Conservation (phyloP, 2,888 invertebrate genomes). For the Oligia latruncula region DNA sequence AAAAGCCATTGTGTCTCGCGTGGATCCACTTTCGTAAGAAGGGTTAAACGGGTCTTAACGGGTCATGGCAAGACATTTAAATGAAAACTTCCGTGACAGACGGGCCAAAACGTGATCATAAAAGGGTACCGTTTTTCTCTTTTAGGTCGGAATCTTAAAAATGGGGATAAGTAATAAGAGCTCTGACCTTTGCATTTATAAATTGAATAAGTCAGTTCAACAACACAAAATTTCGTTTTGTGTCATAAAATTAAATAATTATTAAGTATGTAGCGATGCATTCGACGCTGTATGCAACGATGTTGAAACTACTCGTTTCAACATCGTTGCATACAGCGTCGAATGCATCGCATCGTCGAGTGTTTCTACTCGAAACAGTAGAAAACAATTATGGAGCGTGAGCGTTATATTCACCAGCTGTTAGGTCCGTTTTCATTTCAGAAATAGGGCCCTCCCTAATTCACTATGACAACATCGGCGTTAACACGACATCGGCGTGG, state of each 20-base stretch:
- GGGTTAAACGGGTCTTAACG: neutral
- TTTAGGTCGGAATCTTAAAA: neutral
- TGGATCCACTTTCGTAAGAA: no score
- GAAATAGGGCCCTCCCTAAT: neutral
- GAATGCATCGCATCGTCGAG: no score
- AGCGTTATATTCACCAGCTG: neutral
- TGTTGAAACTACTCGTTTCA: neutral
- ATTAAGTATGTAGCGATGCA: neutral
- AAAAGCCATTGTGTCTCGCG: no score
- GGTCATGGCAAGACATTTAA: neutral
- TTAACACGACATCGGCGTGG: no score
- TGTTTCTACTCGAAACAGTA: no score
- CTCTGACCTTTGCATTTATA: neutral
- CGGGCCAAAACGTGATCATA: neutral
- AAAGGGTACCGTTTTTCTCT: neutral
- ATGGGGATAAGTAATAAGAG: neutral
- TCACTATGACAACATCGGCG: no score
- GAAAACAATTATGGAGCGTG: neutral
- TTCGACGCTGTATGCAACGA: no score
- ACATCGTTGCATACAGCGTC: neutral
- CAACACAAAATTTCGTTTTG: no score
- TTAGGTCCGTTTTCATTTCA: neutral
- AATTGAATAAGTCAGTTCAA: neutral
- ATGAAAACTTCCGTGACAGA: neutral
- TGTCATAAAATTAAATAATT: neutral